Evolutionary conservation across 1,140 invertebrate genomes (phyloP).

Genomic region (Neelides sp.): DNA sequence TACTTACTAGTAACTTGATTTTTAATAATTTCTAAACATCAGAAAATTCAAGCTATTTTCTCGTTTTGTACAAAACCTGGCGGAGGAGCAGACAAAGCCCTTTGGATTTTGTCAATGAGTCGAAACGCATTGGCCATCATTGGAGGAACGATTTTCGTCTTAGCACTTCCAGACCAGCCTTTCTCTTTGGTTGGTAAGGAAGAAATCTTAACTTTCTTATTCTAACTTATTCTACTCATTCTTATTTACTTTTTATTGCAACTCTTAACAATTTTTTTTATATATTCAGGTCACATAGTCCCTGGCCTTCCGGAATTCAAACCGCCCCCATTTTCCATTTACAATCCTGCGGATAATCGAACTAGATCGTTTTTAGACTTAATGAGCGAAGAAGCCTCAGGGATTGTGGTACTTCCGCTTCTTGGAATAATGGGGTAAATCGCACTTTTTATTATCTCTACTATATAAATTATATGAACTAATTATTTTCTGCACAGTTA

Average conservation of each 20-base stretch:
- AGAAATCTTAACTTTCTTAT: too few relatives aligned
- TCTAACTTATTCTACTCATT: too few relatives aligned
- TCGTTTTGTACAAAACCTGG: too few relatives aligned
- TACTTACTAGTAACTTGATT: too few relatives aligned
- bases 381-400: conserved; percentile 54
- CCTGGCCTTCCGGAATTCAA: conserved; percentile 44
- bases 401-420: conserved; percentile 62
- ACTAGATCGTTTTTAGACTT: conserved; percentile 47
- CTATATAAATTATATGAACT: too few relatives aligned
- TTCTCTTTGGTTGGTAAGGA: conserved; percentile 34
- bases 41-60: too few relatives aligned
- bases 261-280: conserved; percentile 6
- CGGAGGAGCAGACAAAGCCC: too few relatives aligned
- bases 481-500: too few relatives aligned
- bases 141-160: not conserved
- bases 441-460: too few relatives aligned
- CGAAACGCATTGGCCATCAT: not conserved
- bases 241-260: too few relatives aligned
- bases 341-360: conserved; percentile 39
- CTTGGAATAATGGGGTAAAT: conserved; percentile 70
- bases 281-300: conserved; percentile 8
- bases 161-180: not conserved
- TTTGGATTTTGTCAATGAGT: not conserved
- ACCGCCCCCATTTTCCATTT: conserved; percentile 47
- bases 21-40: too few relatives aligned